These are phyloP conservation scores for Plecturocebus donacophilus DNA, from an alignment of 2,113 vertebrate genomes.

Conservation along the genomic window DNA sequence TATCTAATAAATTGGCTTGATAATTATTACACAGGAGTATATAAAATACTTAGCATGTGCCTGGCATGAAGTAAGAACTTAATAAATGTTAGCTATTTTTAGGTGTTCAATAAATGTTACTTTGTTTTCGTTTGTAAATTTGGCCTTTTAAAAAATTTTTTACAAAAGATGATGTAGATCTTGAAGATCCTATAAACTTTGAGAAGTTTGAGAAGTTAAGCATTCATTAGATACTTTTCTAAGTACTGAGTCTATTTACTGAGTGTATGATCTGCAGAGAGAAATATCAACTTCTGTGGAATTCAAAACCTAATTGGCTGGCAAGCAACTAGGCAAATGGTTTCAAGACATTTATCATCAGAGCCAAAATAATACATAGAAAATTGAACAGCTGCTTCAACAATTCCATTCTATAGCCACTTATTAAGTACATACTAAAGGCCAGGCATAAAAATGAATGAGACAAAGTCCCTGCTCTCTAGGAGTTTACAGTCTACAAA, in stretches of 20 bases:
- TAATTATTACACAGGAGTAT: neutral
- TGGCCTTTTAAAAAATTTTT: neutral
- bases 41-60: neutral
- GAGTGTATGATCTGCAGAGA: neutral
- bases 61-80: neutral
- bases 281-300: neutral
- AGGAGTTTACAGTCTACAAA: neutral
- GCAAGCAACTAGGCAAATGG: conserved; percentile 4
- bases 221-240: neutral
- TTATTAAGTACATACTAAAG: conserved; percentile 37
- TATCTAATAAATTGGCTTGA: neutral
- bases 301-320: conserved; percentile 10
- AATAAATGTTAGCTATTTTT: neutral
- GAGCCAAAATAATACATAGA: conserved; percentile 34
- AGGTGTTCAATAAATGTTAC: neutral
- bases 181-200: neutral
- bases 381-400: conserved; percentile 24
- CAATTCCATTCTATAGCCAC: conserved; percentile 1
- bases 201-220: conserved; percentile 5
- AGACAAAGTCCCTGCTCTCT: neutral
- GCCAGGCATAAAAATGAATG: neutral
- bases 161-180: neutral
- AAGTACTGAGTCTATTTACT: neutral
- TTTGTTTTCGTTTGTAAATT: conserved; percentile 10
- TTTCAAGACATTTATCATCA: conserved; percentile 56